Evolutionary conservation across 2,797 vertebrate genomes (phyloP), one percentile per base, ranked within the genome.

Genomic region (Potorous gilbertii): DNA sequence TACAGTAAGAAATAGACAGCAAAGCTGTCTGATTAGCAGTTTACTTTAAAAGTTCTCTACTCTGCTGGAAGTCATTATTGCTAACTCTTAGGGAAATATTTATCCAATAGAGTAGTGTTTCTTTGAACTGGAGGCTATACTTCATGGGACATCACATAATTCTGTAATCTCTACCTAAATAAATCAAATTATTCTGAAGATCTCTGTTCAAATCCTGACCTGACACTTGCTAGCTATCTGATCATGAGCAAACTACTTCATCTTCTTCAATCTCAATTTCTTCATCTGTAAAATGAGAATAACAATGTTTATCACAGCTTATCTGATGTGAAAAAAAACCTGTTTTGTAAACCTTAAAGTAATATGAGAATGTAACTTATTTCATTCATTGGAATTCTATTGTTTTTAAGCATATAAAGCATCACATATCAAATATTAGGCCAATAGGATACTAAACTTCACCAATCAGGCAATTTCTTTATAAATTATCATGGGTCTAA

Each of bases 401-500:
- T 96, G 50, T 18, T 18, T 62, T 90, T 92, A 90, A 89, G 90
- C 52, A 57, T 95, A 95, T 96, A 91, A 92, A 97, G 95, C 92
- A 95, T 56, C 18, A 46, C 9, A 24, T 40, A 24, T 81, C 66
- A 46, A 10, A 24, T 4, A 66, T 59, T 46, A 90, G 91, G 54
- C 93, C 81, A 93, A 87, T 95, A n/a, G 74, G 34, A 57, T 62
- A 91, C 95, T 54, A 40, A 92, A 54, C 96, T 95, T 89, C 74
- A 94, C 93, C 40, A 57, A 10, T 50, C 95, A 93, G 59, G 95
- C 95, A 96, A 31, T 24, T 97, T 94, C 92, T 93, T 97, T 94
- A 94, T 18, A 96, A 96, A 93, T 92, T 97, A 96, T 96, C 96
- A 97, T 92, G 95, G 97, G 97, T 92, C 94, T 96, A 97, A 96